Base-by-base conservation (phyloP, 2,113 vertebrate species). In the Ammodytes dubius region DNA sequence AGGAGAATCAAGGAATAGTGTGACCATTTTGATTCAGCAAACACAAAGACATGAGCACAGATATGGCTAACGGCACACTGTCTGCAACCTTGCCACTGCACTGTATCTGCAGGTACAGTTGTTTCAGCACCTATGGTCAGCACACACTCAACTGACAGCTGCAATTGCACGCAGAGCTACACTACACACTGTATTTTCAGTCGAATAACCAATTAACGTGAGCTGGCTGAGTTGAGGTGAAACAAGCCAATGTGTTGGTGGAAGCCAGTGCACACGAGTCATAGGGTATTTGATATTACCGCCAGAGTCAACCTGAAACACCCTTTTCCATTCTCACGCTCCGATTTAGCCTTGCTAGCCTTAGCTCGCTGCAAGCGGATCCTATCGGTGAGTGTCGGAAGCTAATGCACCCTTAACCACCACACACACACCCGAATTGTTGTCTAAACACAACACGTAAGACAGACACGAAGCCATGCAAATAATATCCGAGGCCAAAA, bases 311-410 rank as follows among this genome's bases (percentile, higher is more conserved):
- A 85, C 50, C 81, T 82, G n/a, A 58, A 40, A 15, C 65, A 49
- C 12, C 49, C 68, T 37, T 74, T 81, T 78, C 71, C 89, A 74
- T 74, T 84, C 60, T 69, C 57, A 77, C 58, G 17, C 42, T 75
- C 77, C 78, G 49, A 60, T 60, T 84, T 91, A 92, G 88, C 87
- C 64, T 27, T 4, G 83, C 64, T 90, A 91, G 45, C 86, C 6
- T 70, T 79, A 88, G 90, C 90, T 91, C 79, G 74, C 79, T 4
- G 14, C 56, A 40, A 67, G 77, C 78, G n/a, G 75, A 63, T 66
- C 6, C 73, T 64, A 68, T 78, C 74, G 60, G 56, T 49, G 45
- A 56, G 6, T 27, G 60, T 40, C n/a, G n/a, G 70, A 6, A 17
- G 69, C 79, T 57, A 81, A 75, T 47, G 50, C 37, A 12, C 39